These are phyloP conservation scores for Datnioides undecimradiatus DNA, from an alignment of 2,113 vertebrate genomes.

Conservation along the genomic window DNA sequence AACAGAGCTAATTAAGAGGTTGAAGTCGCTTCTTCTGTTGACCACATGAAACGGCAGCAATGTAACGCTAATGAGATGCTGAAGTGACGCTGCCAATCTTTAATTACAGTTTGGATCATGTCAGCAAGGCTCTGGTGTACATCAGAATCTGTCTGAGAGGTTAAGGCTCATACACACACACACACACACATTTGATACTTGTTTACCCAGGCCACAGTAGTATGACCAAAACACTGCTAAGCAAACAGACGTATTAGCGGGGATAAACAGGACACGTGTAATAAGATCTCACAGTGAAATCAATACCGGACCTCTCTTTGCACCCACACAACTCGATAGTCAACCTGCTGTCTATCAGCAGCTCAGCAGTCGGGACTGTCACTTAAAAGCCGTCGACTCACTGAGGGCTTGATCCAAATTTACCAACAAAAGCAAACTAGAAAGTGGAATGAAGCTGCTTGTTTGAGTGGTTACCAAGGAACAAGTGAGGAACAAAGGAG, in stretches of 20 bases:
- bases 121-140: background rate
- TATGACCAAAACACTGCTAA: background rate
- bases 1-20: slow-evolving; percentile 16
- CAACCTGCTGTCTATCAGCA: slow-evolving; percentile 26
- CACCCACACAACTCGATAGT: slow-evolving; percentile 17
- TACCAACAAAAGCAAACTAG: background rate
- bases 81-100: background rate
- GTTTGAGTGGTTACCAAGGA: too few relatives aligned
- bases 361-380: background rate
- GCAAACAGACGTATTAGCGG: slow-evolving; percentile 47
- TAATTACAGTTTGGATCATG: background rate
- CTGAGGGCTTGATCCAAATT: background rate
- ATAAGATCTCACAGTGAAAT: slow-evolving; percentile 56
- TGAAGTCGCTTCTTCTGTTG: background rate
- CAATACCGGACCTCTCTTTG: slow-evolving; percentile 41
- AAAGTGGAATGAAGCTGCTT: too few relatives aligned
- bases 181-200: slow-evolving; percentile 23
- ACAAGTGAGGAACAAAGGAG: too few relatives aligned
- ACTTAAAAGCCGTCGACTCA: slow-evolving; percentile 9
- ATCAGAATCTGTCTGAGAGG: background rate
- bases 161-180: background rate
- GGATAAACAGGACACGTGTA: slow-evolving; percentile 54
- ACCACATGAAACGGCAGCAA: background rate
- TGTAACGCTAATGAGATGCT: slow-evolving; percentile 12
- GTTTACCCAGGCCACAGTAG: slow-evolving; percentile 9